These are phyloP conservation scores for Acanthurus leucopareius DNA, from an alignment of 2,797 vertebrate species.

Conservation along the genomic window DNA sequence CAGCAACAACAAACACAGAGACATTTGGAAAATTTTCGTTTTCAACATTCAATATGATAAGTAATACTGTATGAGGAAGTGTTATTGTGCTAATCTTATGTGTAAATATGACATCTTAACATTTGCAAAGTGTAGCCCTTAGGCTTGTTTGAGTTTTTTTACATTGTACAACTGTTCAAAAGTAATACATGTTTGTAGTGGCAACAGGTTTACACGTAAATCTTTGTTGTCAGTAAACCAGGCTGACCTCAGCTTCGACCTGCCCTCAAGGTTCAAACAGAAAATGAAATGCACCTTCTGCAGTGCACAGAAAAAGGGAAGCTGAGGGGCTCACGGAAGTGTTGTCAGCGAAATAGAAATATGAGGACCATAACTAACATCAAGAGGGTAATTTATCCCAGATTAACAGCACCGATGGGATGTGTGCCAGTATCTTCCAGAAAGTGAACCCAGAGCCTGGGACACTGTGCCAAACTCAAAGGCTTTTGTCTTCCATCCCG, in stretches of 20 bases:
- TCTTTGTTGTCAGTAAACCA: slow-evolving; percentile 54
- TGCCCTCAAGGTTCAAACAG: not conserved
- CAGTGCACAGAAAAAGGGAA: slow-evolving; percentile 30
- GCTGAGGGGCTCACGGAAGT: not conserved
- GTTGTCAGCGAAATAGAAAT: slow-evolving; percentile 44
- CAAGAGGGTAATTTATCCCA: slow-evolving; percentile 27
- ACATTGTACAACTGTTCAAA: not conserved
- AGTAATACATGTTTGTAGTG: slow-evolving; percentile 50
- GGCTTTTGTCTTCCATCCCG: slow-evolving; percentile 15
- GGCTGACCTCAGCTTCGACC: slow-evolving; percentile 15
- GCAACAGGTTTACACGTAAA: slow-evolving; percentile 42
- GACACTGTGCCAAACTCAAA: not conserved
- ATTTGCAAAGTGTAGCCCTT: not conserved
- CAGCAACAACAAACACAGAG: slow-evolving; percentile 22
- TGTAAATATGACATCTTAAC: slow-evolving; percentile 6
- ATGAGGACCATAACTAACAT: slow-evolving; percentile 43
- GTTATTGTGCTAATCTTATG: slow-evolving; percentile 1
- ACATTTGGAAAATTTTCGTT: not conserved
- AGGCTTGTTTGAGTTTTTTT: not conserved
- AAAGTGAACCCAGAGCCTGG: slow-evolving; percentile 22
- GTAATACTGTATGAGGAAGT: not conserved
- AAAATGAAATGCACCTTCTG: not conserved
- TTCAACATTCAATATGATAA: not conserved
- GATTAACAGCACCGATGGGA: slow-evolving; percentile 16
- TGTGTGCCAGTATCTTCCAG: slow-evolving; percentile 35